Evolutionary conservation across 2,113 vertebrate species (phyloP).

Genomic region (Sus scrofa): T2T-Sscrofa CM000817.6:155361501-155362000

Average conservation of each 20-base stretch:
- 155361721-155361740: no score
- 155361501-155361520: neutral
- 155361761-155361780: no score
- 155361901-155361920: no score
- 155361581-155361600: neutral
- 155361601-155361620: neutral
- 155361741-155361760: no score
- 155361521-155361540: neutral
- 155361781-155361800: no score
- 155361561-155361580: neutral
- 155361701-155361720: neutral
- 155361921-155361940: neutral
- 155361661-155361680: neutral
- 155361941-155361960: neutral
- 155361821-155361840: no score
- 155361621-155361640: neutral
- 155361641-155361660: neutral
- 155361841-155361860: no score
- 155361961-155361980: neutral
- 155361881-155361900: no score
- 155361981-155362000: neutral
- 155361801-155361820: no score
- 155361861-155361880: no score
- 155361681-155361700: neutral
- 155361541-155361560: neutral